A percentile compares a stretch with the other conserved stretches of the same genome.
Evolutionary conservation across 1,140 invertebrate genomes (phyloP).

Genomic region (Parasteatoda tepidariorum): DNA sequence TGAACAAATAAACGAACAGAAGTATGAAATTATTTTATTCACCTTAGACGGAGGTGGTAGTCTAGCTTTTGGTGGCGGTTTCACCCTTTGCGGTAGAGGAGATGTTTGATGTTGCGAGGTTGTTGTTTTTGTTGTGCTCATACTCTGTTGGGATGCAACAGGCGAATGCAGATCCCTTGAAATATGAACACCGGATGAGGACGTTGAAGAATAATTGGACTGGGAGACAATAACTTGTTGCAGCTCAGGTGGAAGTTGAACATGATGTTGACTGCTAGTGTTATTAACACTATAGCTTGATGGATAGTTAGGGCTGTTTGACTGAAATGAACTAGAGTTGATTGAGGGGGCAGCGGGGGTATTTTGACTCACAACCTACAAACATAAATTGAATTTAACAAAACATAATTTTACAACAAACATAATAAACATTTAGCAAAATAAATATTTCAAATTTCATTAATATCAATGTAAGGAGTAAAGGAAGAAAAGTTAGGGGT

Average conservation of each 20-base stretch:
- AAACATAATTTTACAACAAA: too few species aligned
- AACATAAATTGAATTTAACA: background rate
- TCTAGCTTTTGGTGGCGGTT: slow-evolving; percentile 80
- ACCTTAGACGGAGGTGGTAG: slow-evolving; percentile 91
- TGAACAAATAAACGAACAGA: too few species aligned
- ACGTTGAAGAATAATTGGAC: slow-evolving; percentile 26
- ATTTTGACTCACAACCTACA: slow-evolving; percentile 32
- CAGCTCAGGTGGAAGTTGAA: slow-evolving; percentile 38
- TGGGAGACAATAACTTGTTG: slow-evolving; percentile 54
- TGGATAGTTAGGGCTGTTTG: slow-evolving; percentile 20
- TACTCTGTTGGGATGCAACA: slow-evolving; percentile 32
- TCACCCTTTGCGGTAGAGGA: slow-evolving; percentile 70
- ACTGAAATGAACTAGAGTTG: slow-evolving; percentile 35
- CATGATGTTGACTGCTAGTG: slow-evolving; percentile 20
- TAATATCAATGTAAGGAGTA: too few species aligned
- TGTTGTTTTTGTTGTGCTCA: slow-evolving; percentile 14
- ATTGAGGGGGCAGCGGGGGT: slow-evolving; percentile 31
- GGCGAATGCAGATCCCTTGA: slow-evolving; percentile 25
- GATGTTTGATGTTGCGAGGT: slow-evolving; percentile 53
- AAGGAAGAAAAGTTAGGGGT: too few species aligned
- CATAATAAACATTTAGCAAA: too few species aligned
- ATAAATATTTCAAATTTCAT: too few species aligned
- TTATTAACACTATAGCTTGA: slow-evolving; percentile 23
- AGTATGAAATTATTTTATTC: background rate
- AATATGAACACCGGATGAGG: background rate